Evolutionary conservation across 2,888 invertebrate species (phyloP).

Genomic region (Conomelus anceps): DNA sequence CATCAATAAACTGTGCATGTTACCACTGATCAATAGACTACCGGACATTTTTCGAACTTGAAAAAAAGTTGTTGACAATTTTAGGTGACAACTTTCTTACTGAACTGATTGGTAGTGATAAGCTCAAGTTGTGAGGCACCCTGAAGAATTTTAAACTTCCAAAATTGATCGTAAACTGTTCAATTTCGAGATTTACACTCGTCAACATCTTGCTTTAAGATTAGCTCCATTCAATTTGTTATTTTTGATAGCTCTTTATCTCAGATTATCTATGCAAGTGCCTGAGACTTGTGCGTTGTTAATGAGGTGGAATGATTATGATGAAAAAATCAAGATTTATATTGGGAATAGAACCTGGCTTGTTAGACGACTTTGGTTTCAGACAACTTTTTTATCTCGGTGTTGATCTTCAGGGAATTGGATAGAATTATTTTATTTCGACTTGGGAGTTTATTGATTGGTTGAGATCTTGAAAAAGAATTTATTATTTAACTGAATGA

Average conservation of each 20-base stretch:
- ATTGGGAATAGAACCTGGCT: too few species aligned
- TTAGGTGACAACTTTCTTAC: not conserved
- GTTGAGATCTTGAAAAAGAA: not conserved
- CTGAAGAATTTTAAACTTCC: not conserved
- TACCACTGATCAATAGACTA: not conserved
- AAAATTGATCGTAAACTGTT: not conserved
- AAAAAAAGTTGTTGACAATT: not conserved
- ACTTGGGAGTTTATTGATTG: not conserved
- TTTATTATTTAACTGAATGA: not conserved
- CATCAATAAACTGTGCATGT: not conserved
- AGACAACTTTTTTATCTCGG: too few species aligned
- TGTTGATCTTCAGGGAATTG: too few species aligned
- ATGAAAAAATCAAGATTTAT: too few species aligned
- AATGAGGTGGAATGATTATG: too few species aligned
- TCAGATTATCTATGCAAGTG: not conserved
- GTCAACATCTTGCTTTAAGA: not conserved
- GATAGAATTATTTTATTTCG: too few species aligned
- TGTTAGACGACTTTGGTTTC: not conserved
- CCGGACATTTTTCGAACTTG: not conserved
- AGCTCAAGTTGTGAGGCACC: not conserved
- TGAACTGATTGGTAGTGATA: not conserved
- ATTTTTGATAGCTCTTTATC: not conserved
- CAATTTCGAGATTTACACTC: not conserved
- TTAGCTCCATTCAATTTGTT: not conserved
- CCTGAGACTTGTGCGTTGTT: too few species aligned